These are phyloP conservation scores for Drosophila subquinaria DNA, from an alignment of 2,888 invertebrate genomes.

Conservation along the genomic window DNA sequence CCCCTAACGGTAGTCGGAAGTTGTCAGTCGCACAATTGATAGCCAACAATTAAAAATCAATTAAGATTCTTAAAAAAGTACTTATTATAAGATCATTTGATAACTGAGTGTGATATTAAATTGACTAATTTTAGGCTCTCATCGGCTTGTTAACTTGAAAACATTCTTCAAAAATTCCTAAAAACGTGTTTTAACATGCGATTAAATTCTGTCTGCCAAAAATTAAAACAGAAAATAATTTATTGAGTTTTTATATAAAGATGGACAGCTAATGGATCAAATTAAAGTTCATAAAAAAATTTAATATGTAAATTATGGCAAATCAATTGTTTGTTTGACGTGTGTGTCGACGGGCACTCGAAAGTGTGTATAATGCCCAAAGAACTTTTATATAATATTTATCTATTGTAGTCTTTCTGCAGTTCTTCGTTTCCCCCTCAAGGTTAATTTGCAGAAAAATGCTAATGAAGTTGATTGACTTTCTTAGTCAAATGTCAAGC, in stretches of 20 bases:
- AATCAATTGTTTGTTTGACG: background rate
- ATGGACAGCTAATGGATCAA: constrained; percentile 42
- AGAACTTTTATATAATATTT: background rate
- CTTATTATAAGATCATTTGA: background rate
- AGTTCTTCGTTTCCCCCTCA: background rate
- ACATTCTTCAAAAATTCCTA: constrained; percentile 23
- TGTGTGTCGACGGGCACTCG: constrained; percentile 8
- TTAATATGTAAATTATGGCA: constrained; percentile 25
- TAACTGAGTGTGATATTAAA: background rate
- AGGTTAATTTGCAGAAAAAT: constrained; percentile 15
- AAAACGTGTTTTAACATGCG: constrained; percentile 26
- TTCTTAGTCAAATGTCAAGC: constrained; percentile 17
- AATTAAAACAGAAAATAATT: constrained; percentile 8
- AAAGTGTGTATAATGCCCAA: background rate
- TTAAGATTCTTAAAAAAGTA: background rate
- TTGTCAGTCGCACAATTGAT: constrained; percentile 8
- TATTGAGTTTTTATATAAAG: constrained; percentile 10
- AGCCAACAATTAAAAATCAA: background rate
- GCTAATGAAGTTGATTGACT: constrained; percentile 18
- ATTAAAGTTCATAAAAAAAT: constrained; percentile 3
- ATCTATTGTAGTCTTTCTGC: background rate
- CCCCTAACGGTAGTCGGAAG: constrained; percentile 32
- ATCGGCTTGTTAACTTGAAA: background rate
- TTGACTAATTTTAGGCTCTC: constrained; percentile 13
- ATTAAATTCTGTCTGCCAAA: constrained; percentile 1